Base-by-base conservation (phyloP, 2,888 invertebrate genomes). In the Trichopria drosophilae region DNA sequence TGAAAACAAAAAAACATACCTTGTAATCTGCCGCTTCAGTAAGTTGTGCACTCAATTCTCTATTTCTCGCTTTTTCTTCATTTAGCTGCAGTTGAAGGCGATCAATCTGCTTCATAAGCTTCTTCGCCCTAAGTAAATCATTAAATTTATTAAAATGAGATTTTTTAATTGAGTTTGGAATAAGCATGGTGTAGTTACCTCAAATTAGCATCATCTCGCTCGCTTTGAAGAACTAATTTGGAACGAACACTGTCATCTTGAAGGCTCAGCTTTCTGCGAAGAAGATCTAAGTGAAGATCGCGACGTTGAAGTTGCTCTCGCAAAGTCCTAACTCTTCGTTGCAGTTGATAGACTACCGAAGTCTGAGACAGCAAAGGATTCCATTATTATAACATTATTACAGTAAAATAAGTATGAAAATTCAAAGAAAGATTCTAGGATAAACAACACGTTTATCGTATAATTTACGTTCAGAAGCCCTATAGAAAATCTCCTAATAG, bases 281-380 rank as follows among this genome's bases (percentile, higher is more conserved):
- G 78, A 51, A 95, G 80, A 76, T 96, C 95, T 68, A 95, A 78
- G 72, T 96, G 95, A 29, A 95, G 80, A 71, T 96, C 96, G 66
- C 93, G 87, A 49, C 93, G 84, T 69, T 94, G 93, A 22, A 95
- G 80, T 73, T 96, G 94, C 71, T 95, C 95, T 40, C 93, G 82
- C 10, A 94, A 77, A 6, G 88, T 88, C 60, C 93, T 84, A 26
- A 93, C 86, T 57, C 93, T 82, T 53, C 93, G 81, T 76, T 95
- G 94, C 28, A 95, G 82, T 69, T 91, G 92, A 75, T 94, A 93
- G 41, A 92, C 88, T n/a, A 89, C 84, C 6, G 87, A 87, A 18
- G 89, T 90, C 89, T 90, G 77, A 31, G 75, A 74, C 48, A 45
- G 52, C 57, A 53, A 48, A 48, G 16, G 16, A 19, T 19, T n/a